Conservation (phyloP, 2,797 vertebrate genomes). For the Scyliorhinus canicula region DNA sequence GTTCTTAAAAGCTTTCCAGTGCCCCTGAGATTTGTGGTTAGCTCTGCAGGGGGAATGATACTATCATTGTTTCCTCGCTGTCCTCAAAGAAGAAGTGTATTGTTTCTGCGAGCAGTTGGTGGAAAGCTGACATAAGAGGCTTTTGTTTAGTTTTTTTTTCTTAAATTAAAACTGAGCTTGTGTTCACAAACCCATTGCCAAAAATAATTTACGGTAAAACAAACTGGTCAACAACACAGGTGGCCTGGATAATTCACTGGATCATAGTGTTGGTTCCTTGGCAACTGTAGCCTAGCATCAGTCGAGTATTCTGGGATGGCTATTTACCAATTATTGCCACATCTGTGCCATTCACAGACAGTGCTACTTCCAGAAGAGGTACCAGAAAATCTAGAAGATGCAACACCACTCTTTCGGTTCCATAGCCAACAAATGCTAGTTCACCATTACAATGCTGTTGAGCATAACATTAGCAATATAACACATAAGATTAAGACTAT, state of each 20-base stretch:
- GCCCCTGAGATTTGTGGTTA: slow-evolving; percentile 1
- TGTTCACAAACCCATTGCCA: background rate
- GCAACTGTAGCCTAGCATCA: background rate
- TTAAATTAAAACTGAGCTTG: background rate
- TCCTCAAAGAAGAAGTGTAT: background rate
- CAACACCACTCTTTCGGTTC: background rate
- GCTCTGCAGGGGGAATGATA: background rate
- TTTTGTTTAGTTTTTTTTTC: background rate
- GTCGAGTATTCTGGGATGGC: background rate
- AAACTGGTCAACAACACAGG: background rate
- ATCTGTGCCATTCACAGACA: background rate
- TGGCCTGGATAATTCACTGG: background rate
- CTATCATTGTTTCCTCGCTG: slow-evolving; percentile 6
- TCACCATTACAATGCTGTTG: background rate
- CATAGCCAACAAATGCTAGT: background rate
- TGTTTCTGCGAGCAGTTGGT: background rate
- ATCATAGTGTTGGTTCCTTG: background rate
- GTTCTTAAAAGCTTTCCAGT: background rate
- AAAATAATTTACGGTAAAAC: background rate
- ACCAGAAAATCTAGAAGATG: background rate
- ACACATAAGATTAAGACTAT: background rate
- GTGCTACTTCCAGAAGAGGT: background rate
- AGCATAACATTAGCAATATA: background rate
- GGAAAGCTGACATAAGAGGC: background rate
- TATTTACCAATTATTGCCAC: background rate